These are phyloP conservation scores for Dastarcus helophoroides DNA, from an alignment of 2,888 invertebrate genomes.

Conservation along the genomic window DNA sequence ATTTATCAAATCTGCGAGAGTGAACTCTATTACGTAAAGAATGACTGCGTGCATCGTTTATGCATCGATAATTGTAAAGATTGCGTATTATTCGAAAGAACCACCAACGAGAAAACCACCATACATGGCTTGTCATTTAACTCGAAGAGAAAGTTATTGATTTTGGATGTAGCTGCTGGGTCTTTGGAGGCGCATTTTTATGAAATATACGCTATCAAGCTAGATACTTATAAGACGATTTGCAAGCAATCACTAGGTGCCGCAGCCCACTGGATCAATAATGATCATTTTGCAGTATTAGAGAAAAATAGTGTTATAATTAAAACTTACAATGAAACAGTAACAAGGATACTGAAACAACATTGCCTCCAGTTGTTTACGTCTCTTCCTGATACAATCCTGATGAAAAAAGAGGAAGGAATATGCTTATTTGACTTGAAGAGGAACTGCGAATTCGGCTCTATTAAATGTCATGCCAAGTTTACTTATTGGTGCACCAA, in stretches of 20 bases:
- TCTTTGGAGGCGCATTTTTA: neutral
- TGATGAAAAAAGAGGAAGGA: conserved; percentile 77
- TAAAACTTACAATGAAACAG: conserved; percentile 88
- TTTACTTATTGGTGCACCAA: conserved; percentile 88
- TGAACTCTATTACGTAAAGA: conserved; percentile 83
- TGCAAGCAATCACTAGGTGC: conserved; percentile 70
- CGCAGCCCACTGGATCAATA: conserved; percentile 83
- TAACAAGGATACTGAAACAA: conserved; percentile 71
- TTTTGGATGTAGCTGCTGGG: neutral
- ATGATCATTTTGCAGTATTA: conserved; percentile 86
- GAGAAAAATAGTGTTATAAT: conserved; percentile 82
- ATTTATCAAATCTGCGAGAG: conserved; percentile 84
- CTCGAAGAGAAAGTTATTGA: conserved; percentile 36
- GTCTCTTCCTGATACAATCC: conserved; percentile 86
- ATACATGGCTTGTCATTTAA: conserved; percentile 79
- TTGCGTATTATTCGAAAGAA: too few species aligned
- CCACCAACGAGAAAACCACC: conserved; percentile 80
- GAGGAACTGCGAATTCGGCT: conserved; percentile 47
- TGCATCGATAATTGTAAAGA: neutral
- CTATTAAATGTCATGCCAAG: conserved; percentile 69
- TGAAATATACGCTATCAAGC: conserved; percentile 33
- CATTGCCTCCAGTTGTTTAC: conserved; percentile 92
- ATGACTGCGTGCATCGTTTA: conserved; percentile 70
- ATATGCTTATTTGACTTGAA: conserved; percentile 88
- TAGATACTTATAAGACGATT: neutral